phyloP scores from a whole-genome alignment of 2,888 invertebrate species.

The Barypeithes pellucidus region DNA sequence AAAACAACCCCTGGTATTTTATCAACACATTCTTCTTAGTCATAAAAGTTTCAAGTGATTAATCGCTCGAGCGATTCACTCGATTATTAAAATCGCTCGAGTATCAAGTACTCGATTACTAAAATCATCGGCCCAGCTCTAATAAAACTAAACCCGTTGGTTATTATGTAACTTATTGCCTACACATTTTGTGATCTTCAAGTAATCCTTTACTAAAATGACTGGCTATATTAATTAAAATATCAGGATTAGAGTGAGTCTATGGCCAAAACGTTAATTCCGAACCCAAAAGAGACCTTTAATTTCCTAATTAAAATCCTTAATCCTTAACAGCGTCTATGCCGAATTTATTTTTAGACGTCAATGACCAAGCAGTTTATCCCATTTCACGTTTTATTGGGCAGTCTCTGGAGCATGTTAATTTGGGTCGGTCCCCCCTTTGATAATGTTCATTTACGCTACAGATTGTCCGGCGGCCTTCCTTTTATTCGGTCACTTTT shows the following conservation, averaged over 20 bases:
- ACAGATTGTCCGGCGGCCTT: constrained; percentile 8
- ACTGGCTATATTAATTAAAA: too few species aligned
- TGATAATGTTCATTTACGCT: constrained; percentile 29
- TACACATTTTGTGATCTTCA: too few species aligned
- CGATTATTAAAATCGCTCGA: too few species aligned
- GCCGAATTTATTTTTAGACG: constrained; percentile 16
- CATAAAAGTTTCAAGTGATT: too few species aligned
- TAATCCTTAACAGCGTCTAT: constrained; percentile 3
- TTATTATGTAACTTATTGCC: too few species aligned
- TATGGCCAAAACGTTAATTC: neutral
- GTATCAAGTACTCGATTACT: too few species aligned
- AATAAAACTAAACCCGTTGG: too few species aligned
- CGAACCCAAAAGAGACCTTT: neutral
- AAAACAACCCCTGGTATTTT: too few species aligned
- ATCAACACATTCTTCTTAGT: too few species aligned
- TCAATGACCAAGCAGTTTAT: constrained; percentile 25
- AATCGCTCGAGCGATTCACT: too few species aligned
- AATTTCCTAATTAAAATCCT: constrained; percentile 13
- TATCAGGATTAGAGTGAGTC: neutral
- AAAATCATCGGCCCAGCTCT: too few species aligned
- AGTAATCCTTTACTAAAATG: too few species aligned
- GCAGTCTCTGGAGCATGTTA: constrained; percentile 25
- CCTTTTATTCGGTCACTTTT: constrained; percentile 17
- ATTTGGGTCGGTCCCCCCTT: constrained; percentile 25
- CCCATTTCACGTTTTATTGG: constrained; percentile 29